phyloP scores from a whole-genome alignment of 2,888 invertebrate genomes.

The Ectropis crepuscularia region DNA sequence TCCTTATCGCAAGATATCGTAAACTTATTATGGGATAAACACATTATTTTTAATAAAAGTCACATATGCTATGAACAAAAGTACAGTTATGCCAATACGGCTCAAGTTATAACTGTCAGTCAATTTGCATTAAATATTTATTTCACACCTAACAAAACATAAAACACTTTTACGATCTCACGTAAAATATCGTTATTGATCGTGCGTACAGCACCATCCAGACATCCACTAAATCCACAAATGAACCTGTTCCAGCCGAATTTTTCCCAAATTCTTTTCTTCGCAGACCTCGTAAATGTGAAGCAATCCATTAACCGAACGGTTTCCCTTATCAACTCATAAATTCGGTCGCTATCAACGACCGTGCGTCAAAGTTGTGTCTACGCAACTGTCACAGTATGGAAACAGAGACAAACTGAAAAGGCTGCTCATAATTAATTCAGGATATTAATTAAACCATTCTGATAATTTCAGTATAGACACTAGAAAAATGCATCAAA shows the following conservation, averaged over 20 bases:
- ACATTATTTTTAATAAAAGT: no score
- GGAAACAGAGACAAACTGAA: background rate
- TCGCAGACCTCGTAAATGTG: constrained; percentile 40
- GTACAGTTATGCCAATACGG: no score
- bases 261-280: constrained; percentile 38
- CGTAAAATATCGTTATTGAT: constrained; percentile 4
- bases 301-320: constrained; percentile 71
- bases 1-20: no score
- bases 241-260: constrained; percentile 37
- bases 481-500: no score
- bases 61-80: no score
- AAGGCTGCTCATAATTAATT: no score
- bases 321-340: constrained; percentile 72
- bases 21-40: no score
- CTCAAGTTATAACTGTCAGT: no score
- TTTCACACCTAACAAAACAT: background rate
- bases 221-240: constrained; percentile 31
- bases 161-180: background rate
- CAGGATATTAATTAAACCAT: no score
- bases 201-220: constrained; percentile 13
- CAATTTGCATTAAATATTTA: background rate
- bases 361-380: constrained; percentile 56
- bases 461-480: no score
- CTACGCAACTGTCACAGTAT: constrained; percentile 11
- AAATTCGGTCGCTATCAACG: constrained; percentile 65